Base-by-base conservation (phyloP, 2,888 invertebrate species). In the Andrena trimmerana region DNA sequence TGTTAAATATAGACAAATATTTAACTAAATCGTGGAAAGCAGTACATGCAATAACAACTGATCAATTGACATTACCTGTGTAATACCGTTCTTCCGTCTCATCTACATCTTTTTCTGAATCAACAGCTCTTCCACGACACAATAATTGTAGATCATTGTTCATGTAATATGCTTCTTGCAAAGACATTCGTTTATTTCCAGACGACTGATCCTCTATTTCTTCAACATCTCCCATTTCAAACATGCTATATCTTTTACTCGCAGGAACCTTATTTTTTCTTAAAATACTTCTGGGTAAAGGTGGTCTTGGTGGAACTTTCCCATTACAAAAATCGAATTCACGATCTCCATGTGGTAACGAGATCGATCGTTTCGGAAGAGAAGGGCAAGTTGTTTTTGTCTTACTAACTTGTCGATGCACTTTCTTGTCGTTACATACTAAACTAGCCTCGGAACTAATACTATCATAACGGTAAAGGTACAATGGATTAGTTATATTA, bases 381-480 rank as follows among this genome's bases (percentile, higher is more conserved):
- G 95, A 95, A 54, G 96, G 96, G 2, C 68, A 83, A 31, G 66
- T 33, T 16, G 67, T 36, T 50, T 86, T 88, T 6, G 89, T 75
- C 42, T 89, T 90, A 81, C 77, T 86, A 27, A 82, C 66, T 59
- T 88, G 76, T 27, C 91, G 84, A 52, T 90, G 90, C 13, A 86
- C 50, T 71, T 90, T 91, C 73, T 92, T 93, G 13, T 94, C 93
- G 42, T 93, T 93, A 60, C 90, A 88, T 86, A 96, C 95, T 84
- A 96, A 95, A 91, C 97, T 97, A 31, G 97, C 96, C 90, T 97
- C 97, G 0, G 97, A 96, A 90, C 97, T 96, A 36, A 96, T 96
- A 90, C 96, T 97, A 90, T 97, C 97, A 91, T 97, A 98, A 52
- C 96, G 96, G 94, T 98, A 98, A 0, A 97, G 97, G 93, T 97